These are phyloP conservation scores for Aphelocoma californica DNA, from an alignment of 2,797 vertebrate species.

Conservation along the genomic window DNA sequence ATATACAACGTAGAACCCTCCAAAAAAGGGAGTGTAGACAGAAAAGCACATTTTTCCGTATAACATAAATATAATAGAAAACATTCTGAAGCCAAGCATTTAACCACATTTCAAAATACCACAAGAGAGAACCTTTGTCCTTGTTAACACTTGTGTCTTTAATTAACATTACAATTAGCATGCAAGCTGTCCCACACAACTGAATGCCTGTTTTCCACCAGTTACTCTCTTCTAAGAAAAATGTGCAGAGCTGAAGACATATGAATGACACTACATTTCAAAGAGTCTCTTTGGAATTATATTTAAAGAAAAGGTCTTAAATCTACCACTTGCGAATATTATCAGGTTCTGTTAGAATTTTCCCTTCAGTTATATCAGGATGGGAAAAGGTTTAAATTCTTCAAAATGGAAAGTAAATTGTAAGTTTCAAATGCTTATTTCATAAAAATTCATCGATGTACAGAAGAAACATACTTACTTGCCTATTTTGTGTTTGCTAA, in stretches of 20 bases:
- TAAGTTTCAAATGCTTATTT: neutral
- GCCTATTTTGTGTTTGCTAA: neutral
- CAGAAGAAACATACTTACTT: neutral
- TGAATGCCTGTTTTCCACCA: neutral
- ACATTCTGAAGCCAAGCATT: neutral
- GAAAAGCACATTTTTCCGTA: neutral
- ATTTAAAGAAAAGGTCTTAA: neutral
- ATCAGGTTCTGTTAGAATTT: neutral
- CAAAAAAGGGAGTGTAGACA: neutral
- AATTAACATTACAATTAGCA: neutral
- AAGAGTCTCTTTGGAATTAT: neutral
- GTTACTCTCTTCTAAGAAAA: neutral
- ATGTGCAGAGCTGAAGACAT: neutral
- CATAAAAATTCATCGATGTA: neutral
- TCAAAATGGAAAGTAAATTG: neutral
- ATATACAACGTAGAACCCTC: neutral
- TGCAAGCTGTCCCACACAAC: neutral
- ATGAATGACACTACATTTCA: neutral
- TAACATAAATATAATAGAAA: neutral
- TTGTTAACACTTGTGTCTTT: neutral
- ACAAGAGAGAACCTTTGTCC: neutral
- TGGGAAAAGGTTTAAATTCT: neutral
- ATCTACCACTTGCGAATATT: neutral
- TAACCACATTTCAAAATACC: neutral
- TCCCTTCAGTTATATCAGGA: neutral